Conservation (phyloP, 2,797 vertebrate species). For the Acipenser oxyrinchus region DNA sequence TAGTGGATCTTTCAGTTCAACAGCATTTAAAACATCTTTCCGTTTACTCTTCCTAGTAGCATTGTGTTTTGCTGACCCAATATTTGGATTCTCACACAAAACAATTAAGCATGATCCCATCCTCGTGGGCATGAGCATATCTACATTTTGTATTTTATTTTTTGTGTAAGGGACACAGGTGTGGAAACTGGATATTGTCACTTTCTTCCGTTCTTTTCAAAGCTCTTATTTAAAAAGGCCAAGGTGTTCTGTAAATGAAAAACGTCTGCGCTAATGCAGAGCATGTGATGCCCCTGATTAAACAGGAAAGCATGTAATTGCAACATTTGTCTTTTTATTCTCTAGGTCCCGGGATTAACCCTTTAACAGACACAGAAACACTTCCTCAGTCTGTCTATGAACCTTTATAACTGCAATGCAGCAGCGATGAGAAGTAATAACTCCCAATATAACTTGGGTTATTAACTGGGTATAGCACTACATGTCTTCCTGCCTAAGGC, state of each 20-base stretch:
- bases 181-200: background rate
- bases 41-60: too few species aligned
- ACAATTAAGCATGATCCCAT: background rate
- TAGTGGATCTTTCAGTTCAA: too few species aligned
- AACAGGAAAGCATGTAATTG: slow-evolving; percentile 1
- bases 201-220: background rate
- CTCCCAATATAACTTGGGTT: too few species aligned
- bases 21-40: too few species aligned
- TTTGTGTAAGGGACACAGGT: slow-evolving; percentile 4
- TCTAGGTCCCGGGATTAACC: background rate
- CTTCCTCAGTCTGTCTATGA: too few species aligned
- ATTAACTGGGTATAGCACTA: too few species aligned
- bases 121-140: slow-evolving; percentile 1
- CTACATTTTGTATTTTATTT: too few species aligned
- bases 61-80: slow-evolving; percentile 3
- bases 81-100: background rate
- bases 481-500: too few species aligned
- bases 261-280: slow-evolving; percentile 9
- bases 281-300: slow-evolving; percentile 2
- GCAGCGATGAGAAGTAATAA: too few species aligned
- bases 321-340: slow-evolving; percentile 8
- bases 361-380: background rate
- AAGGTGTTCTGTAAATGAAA: background rate
- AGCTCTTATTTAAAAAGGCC: slow-evolving; percentile 2
- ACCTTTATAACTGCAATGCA: too few species aligned